These are phyloP conservation scores for Acrobasis repandana DNA, from an alignment of 2,888 invertebrate genomes.

Conservation along the genomic window DNA sequence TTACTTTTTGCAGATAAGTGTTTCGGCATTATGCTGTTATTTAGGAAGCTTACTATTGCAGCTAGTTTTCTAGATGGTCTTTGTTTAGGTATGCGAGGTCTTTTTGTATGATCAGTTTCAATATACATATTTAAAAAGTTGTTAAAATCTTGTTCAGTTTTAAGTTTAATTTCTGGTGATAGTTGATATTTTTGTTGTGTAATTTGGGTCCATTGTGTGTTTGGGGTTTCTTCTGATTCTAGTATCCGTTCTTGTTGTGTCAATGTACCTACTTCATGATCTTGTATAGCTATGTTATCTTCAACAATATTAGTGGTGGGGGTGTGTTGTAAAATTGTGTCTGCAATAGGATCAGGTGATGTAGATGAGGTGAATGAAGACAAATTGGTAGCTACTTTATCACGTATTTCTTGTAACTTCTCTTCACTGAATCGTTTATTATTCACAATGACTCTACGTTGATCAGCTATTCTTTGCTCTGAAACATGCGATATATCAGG, in stretches of 20 bases:
- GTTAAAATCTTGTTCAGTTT: neutral
- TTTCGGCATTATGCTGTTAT: too few species aligned
- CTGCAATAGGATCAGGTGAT: neutral
- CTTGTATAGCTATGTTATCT: too few species aligned
- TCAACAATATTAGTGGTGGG: neutral
- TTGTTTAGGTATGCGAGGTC: neutral
- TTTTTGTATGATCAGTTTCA: neutral
- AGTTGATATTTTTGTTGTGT: neutral
- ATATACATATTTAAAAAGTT: neutral
- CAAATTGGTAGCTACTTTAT: neutral
- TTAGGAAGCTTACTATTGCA: neutral
- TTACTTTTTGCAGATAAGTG: too few species aligned
- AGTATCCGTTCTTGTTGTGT: too few species aligned
- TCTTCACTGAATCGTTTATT: neutral
- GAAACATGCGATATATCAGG: neutral
- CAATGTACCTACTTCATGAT: too few species aligned
- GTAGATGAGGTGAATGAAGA: neutral
- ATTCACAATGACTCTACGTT: neutral
- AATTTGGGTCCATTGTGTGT: too few species aligned
- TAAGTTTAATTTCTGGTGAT: neutral
- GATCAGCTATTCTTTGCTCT: constrained; percentile 4
- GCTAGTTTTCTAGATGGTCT: neutral
- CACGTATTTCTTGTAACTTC: neutral
- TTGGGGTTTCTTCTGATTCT: too few species aligned
- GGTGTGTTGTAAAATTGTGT: neutral